Evolutionary conservation across 2,113 vertebrate species (phyloP).

Genomic region (Sapayoa aenigma): DNA sequence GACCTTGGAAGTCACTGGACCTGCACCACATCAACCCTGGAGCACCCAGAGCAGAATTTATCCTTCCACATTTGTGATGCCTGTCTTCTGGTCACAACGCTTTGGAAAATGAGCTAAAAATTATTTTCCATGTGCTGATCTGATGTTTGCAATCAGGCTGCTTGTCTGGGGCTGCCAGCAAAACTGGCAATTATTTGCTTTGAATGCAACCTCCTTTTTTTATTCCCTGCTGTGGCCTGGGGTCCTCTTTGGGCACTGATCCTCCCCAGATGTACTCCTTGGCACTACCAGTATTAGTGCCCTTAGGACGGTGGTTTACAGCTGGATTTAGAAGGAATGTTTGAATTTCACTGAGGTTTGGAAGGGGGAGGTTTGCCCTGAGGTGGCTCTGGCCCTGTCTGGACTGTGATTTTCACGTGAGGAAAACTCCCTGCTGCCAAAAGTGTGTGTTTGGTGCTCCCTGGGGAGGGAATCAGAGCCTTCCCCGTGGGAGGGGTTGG

Average conservation of each 20-base stretch:
- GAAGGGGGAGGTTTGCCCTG: background rate
- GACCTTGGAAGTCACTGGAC: background rate
- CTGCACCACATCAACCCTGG: background rate
- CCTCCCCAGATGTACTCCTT: background rate
- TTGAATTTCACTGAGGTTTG: background rate
- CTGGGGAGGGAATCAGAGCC: background rate
- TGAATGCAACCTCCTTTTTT: background rate
- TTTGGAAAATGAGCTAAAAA: background rate
- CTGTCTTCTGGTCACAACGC: background rate
- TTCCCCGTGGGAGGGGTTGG: background rate
- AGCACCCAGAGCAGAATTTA: background rate
- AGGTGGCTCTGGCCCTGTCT: background rate
- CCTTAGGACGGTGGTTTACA: background rate
- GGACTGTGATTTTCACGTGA: background rate
- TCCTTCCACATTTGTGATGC: background rate
- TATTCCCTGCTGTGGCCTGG: background rate
- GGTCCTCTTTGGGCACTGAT: too few relatives aligned
- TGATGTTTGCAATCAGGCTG: background rate
- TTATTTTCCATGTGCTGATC: background rate
- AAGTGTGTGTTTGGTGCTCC: fast-evolving
- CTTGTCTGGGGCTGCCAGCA: background rate
- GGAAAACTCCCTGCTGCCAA: background rate
- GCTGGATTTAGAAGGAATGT: background rate
- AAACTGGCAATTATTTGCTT: background rate
- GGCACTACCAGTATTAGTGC: background rate